Evolutionary conservation across 2,113 vertebrate genomes (phyloP).

Genomic region (Anarhynchus alexandrinus): DNA sequence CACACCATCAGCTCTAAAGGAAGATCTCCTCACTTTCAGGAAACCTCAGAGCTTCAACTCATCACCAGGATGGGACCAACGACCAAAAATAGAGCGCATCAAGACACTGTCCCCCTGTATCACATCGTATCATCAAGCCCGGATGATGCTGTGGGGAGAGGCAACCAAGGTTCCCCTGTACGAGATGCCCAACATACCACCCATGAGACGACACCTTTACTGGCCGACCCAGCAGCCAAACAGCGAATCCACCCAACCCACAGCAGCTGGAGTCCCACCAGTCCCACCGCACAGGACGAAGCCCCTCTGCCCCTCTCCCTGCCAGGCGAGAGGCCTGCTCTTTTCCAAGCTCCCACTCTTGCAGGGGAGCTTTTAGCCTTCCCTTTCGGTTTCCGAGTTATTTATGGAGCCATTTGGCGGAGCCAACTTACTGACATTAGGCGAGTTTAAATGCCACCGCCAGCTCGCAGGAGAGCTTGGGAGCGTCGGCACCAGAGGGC

Average conservation of each 20-base stretch:
- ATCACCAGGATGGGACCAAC: neutral
- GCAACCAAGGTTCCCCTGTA: no score
- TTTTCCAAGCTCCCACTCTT: neutral
- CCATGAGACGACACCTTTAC: rapidly evolving
- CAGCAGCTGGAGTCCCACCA: neutral
- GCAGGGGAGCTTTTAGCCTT: neutral
- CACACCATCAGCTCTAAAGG: neutral
- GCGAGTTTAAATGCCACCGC: neutral
- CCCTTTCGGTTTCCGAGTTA: neutral
- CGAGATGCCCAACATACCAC: neutral
- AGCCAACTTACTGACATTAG: neutral
- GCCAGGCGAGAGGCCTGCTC: neutral
- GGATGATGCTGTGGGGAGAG: rapidly evolving
- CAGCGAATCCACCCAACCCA: neutral
- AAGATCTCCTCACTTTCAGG: neutral
- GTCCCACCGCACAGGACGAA: rapidly evolving
- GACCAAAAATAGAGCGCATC: rapidly evolving
- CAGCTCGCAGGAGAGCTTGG: neutral
- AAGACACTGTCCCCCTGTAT: neutral
- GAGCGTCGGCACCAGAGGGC: neutral
- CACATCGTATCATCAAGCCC: rapidly evolving
- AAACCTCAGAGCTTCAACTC: neutral
- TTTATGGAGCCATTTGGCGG: neutral
- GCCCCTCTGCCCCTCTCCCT: neutral
- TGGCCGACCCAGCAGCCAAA: neutral